A percentile compares a stretch with the other conserved stretches of the same genome.
These are phyloP conservation scores for Lamellibrachia satsuma DNA, from an alignment of 2,888 invertebrate species.

Conservation along the genomic window DNA sequence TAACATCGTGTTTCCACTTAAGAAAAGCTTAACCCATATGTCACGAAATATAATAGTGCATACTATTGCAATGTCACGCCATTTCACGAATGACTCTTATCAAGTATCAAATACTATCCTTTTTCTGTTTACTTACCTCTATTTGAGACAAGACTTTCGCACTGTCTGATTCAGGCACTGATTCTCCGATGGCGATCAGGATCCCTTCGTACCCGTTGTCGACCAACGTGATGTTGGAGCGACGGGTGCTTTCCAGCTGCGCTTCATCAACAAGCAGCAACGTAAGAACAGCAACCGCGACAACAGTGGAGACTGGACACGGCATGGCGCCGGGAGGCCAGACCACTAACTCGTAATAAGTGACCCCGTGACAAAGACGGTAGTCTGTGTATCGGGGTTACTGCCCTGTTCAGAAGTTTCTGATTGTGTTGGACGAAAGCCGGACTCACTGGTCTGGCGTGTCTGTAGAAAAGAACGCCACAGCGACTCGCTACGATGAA, in stretches of 20 bases:
- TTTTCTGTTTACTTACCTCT: no score
- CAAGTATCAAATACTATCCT: no score
- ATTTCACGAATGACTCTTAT: no score
- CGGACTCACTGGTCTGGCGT: not conserved
- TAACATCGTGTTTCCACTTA: no score
- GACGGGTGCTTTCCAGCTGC: not conserved
- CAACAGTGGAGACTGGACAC: not conserved
- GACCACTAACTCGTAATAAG: not conserved
- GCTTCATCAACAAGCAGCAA: not conserved
- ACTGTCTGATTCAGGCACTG: slow-evolving; percentile 24
- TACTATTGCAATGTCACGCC: no score
- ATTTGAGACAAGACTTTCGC: no score
- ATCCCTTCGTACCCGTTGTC: slow-evolving; percentile 42
- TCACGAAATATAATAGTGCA: no score
- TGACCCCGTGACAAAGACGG: no score
- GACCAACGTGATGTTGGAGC: slow-evolving; percentile 22
- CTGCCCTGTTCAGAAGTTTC: not conserved
- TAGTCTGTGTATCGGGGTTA: no score
- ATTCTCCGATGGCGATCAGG: slow-evolving; percentile 40
- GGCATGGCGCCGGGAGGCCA: not conserved
- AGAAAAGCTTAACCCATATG: no score
- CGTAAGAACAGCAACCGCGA: not conserved
- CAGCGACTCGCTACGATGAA: not conserved
- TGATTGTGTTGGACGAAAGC: not conserved
- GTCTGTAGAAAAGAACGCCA: not conserved